Base-by-base conservation (phyloP, 2,113 vertebrate genomes). In the Nesogale talazaci region DNA sequence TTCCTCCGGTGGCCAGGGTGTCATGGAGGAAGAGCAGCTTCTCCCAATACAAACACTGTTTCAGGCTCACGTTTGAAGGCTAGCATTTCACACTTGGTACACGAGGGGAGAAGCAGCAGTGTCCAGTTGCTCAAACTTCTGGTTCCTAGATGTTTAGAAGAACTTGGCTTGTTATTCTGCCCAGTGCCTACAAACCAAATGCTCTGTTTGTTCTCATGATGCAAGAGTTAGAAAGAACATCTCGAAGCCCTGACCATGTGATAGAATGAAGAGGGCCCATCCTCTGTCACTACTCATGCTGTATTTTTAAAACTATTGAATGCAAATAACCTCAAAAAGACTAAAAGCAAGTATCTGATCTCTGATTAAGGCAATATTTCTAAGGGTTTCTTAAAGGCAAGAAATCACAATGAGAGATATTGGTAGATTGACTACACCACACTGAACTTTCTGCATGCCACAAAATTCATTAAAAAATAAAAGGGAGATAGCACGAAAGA, bases 381-480 rank as follows among this genome's bases (percentile, higher is more conserved):
- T 92, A 91, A 94, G 69, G 70, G 77, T 25, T 72, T 36, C 76
- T 83, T 46, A 76, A 88, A 86, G 34, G n/a, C 27, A 93, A 87
- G 84, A 86, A 89, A 75, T 29, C 34, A 46, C 6, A 38, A 31
- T 9, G 57, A 59, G 56, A 89, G 38, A 23, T 69, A 91, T 20
- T 63, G 86, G 38, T 16, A 46, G 85, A 81, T 0, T 1, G 61
- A 69, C 42, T 74, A 27, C 31, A 75, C 46, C 31, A 92, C 83
- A 88, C 70, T 93, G 70, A 84, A 77, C 86, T 42, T 59, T 82
- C 84, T 93, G 59, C 15, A 52, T 2, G 3, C 42, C 6, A 81
- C 8, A 90, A 89, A 72, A 65, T 92, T 91, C 90, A 96, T 95
- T 87, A 93, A 94, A 94, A 94, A 52, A 94, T 82, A 86, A 96